A percentile compares a stretch with the other conserved stretches of the same genome.
These are phyloP conservation scores for Oppia nitens DNA, from an alignment of 1,140 invertebrate species.

Conservation along the genomic window DNA sequence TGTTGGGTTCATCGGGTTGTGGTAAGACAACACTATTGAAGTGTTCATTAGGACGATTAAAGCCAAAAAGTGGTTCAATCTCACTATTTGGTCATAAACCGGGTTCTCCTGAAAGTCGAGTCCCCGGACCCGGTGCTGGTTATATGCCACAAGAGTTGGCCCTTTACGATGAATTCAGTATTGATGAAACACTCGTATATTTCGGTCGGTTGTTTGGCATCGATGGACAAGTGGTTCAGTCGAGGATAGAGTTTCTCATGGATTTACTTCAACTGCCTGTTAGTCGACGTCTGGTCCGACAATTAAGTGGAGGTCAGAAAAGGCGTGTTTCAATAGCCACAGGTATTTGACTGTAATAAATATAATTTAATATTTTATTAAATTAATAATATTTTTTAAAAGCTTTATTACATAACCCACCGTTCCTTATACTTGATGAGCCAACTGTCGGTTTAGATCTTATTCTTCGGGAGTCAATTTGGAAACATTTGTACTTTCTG, in stretches of 20 bases:
- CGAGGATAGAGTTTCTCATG: slow-evolving; percentile 34
- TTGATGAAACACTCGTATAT: slow-evolving; percentile 28
- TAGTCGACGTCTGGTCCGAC: slow-evolving; percentile 63
- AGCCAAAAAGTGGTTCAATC: slow-evolving; percentile 12
- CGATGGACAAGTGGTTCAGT: slow-evolving; percentile 15
- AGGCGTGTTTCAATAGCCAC: slow-evolving; percentile 67
- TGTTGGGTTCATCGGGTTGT: too few relatives aligned
- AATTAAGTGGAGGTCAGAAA: slow-evolving; percentile 80
- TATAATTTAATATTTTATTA: too few relatives aligned
- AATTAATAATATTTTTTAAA: too few relatives aligned
- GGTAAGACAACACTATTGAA: background rate
- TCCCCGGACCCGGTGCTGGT: slow-evolving; percentile 30
- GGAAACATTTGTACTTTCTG: slow-evolving; percentile 69
- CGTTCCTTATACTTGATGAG: slow-evolving; percentile 84
- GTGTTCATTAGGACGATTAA: slow-evolving; percentile 18
- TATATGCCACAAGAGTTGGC: slow-evolving; percentile 33
- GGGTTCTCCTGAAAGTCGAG: slow-evolving; percentile 3
- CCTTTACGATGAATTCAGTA: slow-evolving; percentile 28
- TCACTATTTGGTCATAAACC: slow-evolving; percentile 14
- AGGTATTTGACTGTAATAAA: slow-evolving; percentile 30
- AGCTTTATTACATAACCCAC: slow-evolving; percentile 80
- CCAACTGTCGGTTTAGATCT: slow-evolving; percentile 86
- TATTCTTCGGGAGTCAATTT: slow-evolving; percentile 66
- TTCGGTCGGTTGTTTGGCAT: slow-evolving; percentile 29
- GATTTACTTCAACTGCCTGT: slow-evolving; percentile 73